Evolutionary conservation across 2,888 invertebrate genomes (phyloP), one percentile per base, ranked within the genome.

Genomic region (Hymenopus coronatus): DNA sequence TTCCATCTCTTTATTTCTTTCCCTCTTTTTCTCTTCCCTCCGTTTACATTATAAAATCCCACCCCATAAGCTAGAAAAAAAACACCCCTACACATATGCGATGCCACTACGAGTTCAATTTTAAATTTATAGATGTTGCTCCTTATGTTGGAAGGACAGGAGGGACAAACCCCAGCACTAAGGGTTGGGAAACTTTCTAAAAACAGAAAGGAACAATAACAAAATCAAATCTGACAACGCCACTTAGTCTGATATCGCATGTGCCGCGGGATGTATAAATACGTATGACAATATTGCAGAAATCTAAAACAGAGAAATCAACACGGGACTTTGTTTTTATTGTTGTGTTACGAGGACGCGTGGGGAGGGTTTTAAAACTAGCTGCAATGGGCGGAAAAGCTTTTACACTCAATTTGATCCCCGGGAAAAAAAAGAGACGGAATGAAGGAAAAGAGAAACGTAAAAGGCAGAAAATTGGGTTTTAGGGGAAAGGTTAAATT

Each of bases 51-150:
- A 87, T 87, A 87, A 87, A 87, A 87, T 87, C 82, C 87, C 82
- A 82, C 87, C 87, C 87, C 30, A 20, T 20, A 25, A 70, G 54
- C 54, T 82, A 87, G 33, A 7, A 82, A 86, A 40, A 40, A 70
- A 70, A 70, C 54, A 70, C 54, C 27, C 87, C 87, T 87, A 82
- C 87, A 87, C 87, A 87, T 87, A 87, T 87, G 89, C 84, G 89
- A 89, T 88, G 70, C 89, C 30, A 70, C 83, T 85, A 82, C 86
- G 85, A 88, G 88, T 89, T 89, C 88, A 89, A 88, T 89, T 89
- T 89, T 89, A 89, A 89, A 89, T 89, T 89, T 89, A 89, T 89
- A 89, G 89, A 54, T 88, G 89, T 85, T 87, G 83, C 89, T 28
- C 86, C 89, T 88, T 86, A 40, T 83, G 81, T 81, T 81, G 85